phyloP scores from a whole-genome alignment of 2,113 vertebrate genomes.

The Nipponia nippon region DNA sequence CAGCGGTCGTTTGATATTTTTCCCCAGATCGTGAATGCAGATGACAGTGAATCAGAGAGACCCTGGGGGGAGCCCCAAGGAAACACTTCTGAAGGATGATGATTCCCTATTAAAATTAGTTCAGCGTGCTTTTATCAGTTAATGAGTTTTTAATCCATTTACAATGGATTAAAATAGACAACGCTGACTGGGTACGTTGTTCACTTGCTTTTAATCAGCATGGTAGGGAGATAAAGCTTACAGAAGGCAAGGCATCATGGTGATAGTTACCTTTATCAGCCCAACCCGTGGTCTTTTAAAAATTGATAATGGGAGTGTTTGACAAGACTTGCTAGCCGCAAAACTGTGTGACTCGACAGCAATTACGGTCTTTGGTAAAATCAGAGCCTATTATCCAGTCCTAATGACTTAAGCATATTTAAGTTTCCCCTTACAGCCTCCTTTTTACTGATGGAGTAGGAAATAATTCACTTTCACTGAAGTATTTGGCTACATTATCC shows the following conservation, averaged over 20 bases:
- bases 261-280: background rate
- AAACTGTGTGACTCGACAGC: background rate
- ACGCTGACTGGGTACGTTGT: background rate
- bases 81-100: constrained; percentile 24
- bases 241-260: background rate
- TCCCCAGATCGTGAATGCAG: background rate
- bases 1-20: background rate
- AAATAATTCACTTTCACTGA: background rate
- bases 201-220: background rate
- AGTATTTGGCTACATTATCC: background rate
- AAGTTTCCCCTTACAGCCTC: background rate
- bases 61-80: background rate
- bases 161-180: background rate
- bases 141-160: constrained; percentile 52
- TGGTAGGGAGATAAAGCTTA: background rate
- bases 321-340: background rate
- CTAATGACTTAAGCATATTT: constrained; percentile 33
- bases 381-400: background rate
- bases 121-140: background rate
- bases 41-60: background rate
- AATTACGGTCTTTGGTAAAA: background rate
- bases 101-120: background rate
- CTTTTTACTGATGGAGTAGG: background rate
- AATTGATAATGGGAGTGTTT: background rate
- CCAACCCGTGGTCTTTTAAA: background rate